Percentiles rank a stretch among this genome's conserved stretches.
These are phyloP conservation scores for Melozone crissalis DNA, from an alignment of 2,113 vertebrate species.

Conservation along the genomic window DNA sequence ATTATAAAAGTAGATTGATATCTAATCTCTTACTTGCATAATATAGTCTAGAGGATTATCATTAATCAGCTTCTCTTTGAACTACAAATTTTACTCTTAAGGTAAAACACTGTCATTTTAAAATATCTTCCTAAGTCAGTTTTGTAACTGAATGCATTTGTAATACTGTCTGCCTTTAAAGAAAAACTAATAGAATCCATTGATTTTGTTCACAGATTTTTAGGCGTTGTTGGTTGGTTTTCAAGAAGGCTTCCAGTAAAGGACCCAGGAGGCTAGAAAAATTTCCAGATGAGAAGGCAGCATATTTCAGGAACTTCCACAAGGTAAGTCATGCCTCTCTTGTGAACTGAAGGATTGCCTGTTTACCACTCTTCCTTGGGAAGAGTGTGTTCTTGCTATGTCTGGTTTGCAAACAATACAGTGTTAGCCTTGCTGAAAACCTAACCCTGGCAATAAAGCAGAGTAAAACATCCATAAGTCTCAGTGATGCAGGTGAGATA, in stretches of 20 bases:
- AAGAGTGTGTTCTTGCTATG: background rate
- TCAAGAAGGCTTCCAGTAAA: conserved; percentile 99
- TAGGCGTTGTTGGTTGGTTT: conserved; percentile 96
- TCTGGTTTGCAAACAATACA: background rate
- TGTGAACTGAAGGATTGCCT: background rate
- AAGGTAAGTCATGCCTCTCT: conserved; percentile 79
- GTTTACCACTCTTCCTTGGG: background rate
- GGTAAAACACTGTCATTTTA: background rate
- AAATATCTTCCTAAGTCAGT: background rate
- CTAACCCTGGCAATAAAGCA: background rate
- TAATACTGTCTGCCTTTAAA: background rate
- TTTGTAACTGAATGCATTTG: background rate
- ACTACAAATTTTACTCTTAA: background rate
- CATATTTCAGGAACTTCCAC: conserved; percentile 97
- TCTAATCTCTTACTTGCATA: background rate
- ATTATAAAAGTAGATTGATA: background rate
- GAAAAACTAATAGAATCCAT: background rate
- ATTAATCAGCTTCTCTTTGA: background rate
- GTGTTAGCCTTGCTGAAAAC: background rate
- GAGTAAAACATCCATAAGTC: background rate
- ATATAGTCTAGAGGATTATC: background rate
- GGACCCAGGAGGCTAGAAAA: conserved; percentile 95
- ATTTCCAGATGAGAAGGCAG: conserved; percentile 98
- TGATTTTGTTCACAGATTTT: conserved; percentile 87
- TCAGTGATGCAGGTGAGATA: background rate